Base-by-base conservation (phyloP, 2,888 invertebrate genomes). In the Phlogophora meticulosa region DNA sequence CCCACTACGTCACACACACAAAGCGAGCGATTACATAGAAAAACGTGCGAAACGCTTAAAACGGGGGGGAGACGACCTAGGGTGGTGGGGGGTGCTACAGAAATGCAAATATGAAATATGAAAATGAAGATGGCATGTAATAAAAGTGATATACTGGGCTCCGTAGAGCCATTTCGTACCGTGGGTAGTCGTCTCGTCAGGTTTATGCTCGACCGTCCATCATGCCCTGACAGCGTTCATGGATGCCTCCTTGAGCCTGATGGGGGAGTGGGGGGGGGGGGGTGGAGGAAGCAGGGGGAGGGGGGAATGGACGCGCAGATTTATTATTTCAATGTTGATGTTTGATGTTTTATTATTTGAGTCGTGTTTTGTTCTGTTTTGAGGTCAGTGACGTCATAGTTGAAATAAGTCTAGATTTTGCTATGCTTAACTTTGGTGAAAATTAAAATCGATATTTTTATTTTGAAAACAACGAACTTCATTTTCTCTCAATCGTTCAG, bases 61-160 rank as follows among this genome's bases (percentile, higher is more conserved):
- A 91, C 82, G 85, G 86, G 88, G 87, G 79, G 77, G 79, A 61
- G 82, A 64, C 72, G 69, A 64, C 59, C 46, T 65, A 72, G 83
- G 82, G 81, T 69, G 58, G 58, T n/a, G 70, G 83, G 83, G 81
- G 85, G 70, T 76, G 79, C 76, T 92, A 91, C 91, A 92, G 92
- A 94, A 96, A 96, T 95, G 95, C 95, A 95, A 95, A 95, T 95
- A 95, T 95, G 95, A 95, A 95, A 96, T 96, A 96, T 96, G 96
- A 96, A 96, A 96, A 96, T 96, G 96, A 96, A 96, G 96, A 96
- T 96, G 96, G 96, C 95, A 97, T 96, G 97, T 97, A 97, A 97
- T 97, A 97, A 97, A 97, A 97, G 96, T 97, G 97, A 97, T 97
- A 97, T 97, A 97, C 96, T 96, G 96, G 96, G 96, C 97, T 97